Percentiles rank a stretch among this genome's conserved stretches.
Evolutionary conservation across 2,797 vertebrate species (phyloP).

Genomic region (Glyptemys insculpta): DNA sequence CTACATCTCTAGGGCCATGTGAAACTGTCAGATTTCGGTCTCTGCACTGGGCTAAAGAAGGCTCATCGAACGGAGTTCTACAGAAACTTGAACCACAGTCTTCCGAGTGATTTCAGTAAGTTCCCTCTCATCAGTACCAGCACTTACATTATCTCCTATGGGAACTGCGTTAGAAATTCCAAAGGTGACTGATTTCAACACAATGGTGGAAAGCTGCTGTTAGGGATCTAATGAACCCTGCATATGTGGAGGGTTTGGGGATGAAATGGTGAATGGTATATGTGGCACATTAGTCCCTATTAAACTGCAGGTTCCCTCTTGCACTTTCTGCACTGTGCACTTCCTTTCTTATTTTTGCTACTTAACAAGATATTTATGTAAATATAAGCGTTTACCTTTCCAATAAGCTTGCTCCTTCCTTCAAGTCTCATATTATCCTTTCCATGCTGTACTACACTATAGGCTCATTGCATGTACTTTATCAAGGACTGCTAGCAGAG

Average conservation of each 20-base stretch:
- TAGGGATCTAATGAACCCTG: not conserved
- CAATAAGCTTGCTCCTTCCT: not conserved
- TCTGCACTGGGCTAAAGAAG: slow-evolving; percentile 97
- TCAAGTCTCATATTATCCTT: not conserved
- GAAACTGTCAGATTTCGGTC: slow-evolving; percentile 98
- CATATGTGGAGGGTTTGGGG: not conserved
- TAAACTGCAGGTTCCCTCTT: not conserved
- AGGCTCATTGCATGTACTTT: not conserved
- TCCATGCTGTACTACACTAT: not conserved
- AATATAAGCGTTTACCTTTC: not conserved
- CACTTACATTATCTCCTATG: rapidly evolving
- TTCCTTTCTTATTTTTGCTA: not conserved
- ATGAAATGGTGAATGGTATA: not conserved
- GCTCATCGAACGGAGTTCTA: slow-evolving; percentile 98
- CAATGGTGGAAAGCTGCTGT: not conserved
- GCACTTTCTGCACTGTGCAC: not conserved
- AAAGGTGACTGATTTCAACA: not conserved
- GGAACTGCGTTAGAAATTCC: not conserved
- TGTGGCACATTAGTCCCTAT: not conserved
- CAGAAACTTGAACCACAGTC: slow-evolving; percentile 96
- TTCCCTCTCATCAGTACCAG: not conserved
- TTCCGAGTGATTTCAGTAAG: slow-evolving; percentile 98
- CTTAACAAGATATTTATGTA: not conserved
- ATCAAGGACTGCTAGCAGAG: no score
- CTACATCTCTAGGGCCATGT: slow-evolving; percentile 89